Percentiles rank a stretch among this genome's conserved stretches.
Conservation (phyloP, 2,888 invertebrate genomes). For the Camptogramma bilineatum region DNA sequence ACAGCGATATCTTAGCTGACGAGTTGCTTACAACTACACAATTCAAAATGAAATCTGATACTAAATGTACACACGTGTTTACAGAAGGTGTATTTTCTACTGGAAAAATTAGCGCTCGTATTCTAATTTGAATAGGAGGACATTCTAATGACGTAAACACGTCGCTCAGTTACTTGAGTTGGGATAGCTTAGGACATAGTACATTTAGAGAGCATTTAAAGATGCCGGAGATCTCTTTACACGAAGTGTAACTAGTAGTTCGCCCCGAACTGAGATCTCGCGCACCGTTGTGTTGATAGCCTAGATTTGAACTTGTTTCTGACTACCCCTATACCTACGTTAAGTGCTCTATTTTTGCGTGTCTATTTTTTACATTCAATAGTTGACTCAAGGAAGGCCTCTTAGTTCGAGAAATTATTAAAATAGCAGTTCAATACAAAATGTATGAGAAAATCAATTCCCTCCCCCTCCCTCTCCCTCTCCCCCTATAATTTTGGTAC, state of each 20-base stretch:
- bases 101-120: conserved; percentile 68
- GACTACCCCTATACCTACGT: too few species aligned
- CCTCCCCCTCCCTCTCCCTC: too few species aligned
- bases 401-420: too few species aligned
- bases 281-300: too few species aligned
- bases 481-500: too few species aligned
- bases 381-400: too few species aligned
- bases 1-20: neutral
- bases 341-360: too few species aligned
- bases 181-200: neutral
- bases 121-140: conserved; percentile 26
- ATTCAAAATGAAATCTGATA: neutral
- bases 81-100: conserved; percentile 41
- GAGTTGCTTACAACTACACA: neutral
- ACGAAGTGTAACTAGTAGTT: neutral
- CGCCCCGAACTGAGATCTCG: too few species aligned
- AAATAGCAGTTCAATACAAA: too few species aligned
- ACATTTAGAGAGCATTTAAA: neutral
- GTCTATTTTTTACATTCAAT: too few species aligned
- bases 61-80: neutral
- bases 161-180: conserved; percentile 18
- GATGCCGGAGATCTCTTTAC: neutral
- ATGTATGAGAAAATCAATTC: too few species aligned
- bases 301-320: too few species aligned
- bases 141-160: conserved; percentile 21